Base-by-base conservation (phyloP, 2,797 vertebrate genomes). In the Rhynchotus rufescens region DNA sequence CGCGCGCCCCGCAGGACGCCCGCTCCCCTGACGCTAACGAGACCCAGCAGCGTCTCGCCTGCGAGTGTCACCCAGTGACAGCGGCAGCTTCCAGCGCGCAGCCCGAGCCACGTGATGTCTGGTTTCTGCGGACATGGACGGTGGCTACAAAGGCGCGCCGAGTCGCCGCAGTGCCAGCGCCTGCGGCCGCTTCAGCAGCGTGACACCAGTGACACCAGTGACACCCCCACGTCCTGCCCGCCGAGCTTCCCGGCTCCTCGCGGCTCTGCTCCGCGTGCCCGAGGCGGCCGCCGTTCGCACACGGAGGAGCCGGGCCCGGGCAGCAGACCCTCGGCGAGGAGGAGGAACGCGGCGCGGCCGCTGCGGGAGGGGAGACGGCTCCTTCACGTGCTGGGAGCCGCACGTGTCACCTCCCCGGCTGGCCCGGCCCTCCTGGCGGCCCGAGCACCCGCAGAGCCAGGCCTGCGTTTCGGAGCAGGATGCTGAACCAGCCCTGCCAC, bases 101-200 rank as follows among this genome's bases (percentile, higher is more conserved):
- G 96, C 71, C 71, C 38, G 40, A 57, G 88, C 97, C 97, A 98
- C 94, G 96, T 97, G 97, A 97, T 80, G 97, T 96, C 97, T 97
- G 86, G 69, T 51, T 94, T 89, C 95, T 80, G 89, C 8, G 81
- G 74, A 79, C 47, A 93, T n/a, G 80, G 91, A 72, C 86, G 90
- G 90, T 49, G 93, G 68, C 79, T 61, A 59, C 57, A 25, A 26
- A 84, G 16, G 9, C 82, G 90, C 79, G 59, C 69, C 45, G 22
- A 32, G 16, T 20, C 69, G 5, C 75, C 13, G 19, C 1, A 32
- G 17, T 13, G 20, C 77, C 15, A 21, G 21, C 3, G 20, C 86
- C 92, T 1, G 1, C 10, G 14, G 83, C 21, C 0, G 34, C 22
- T 64, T 9, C 81, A 67, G 80, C 73, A 1, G 10, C 13, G 42